Conservation (phyloP, 1,140 invertebrate genomes). For the Bombus difficillimus region DNA sequence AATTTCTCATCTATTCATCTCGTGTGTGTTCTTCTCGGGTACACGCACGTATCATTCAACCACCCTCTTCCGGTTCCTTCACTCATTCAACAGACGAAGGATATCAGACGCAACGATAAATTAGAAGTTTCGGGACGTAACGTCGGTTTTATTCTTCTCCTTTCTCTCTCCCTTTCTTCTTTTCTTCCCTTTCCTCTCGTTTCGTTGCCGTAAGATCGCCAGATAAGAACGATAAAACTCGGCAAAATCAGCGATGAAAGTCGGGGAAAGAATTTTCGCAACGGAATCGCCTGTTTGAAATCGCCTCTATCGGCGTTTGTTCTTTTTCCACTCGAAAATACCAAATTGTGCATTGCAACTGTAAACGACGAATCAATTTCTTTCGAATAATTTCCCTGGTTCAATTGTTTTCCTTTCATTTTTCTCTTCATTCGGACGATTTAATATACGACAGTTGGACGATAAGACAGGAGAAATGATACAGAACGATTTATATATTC, state of each 20-base stretch:
- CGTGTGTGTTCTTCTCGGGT: conserved; percentile 68
- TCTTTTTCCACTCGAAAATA: not conserved
- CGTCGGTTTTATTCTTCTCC: not conserved
- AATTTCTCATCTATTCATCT: conserved; percentile 59
- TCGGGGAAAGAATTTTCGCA: not conserved
- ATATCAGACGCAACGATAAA: conserved; percentile 41
- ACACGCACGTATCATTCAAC: conserved; percentile 65
- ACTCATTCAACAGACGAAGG: conserved; percentile 38
- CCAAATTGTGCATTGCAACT: not conserved
- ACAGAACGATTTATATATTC: too few species aligned
- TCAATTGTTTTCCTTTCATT: not conserved
- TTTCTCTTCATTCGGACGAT: not conserved
- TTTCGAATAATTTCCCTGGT: not conserved
- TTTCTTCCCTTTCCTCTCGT: not conserved
- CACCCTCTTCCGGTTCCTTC: conserved; percentile 6
- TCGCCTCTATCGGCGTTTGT: not conserved
- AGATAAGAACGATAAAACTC: conserved; percentile 15
- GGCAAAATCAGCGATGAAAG: conserved; percentile 12
- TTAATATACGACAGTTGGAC: not conserved
- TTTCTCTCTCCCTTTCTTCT: not conserved
- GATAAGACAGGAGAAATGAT: too few species aligned
- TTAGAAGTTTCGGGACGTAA: conserved; percentile 25
- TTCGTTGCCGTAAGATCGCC: not conserved
- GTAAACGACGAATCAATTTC: too few species aligned
- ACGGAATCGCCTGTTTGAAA: not conserved